Percentiles rank a stretch among this genome's conserved stretches.
These are phyloP conservation scores for Osmerus mordax DNA, from an alignment of 2,113 vertebrate species.

Conservation along the genomic window DNA sequence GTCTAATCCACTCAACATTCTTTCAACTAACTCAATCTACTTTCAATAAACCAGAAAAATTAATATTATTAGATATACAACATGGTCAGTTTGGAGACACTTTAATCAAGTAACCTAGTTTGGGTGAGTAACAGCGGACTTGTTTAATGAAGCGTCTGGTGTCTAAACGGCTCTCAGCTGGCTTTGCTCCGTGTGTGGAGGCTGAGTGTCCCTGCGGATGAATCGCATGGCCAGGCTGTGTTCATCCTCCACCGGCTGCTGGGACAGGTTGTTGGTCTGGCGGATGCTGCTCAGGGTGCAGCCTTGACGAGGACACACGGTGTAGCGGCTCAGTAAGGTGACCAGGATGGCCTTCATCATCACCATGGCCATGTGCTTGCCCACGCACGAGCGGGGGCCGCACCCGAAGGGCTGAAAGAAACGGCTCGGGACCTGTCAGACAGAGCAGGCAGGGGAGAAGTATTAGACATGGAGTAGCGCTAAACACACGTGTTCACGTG, in stretches of 20 bases:
- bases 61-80: too few species aligned
- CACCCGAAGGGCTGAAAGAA: slow-evolving; percentile 95
- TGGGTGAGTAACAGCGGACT: too few species aligned
- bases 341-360: slow-evolving; percentile 95
- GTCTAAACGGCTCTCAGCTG: too few species aligned
- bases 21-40: too few species aligned
- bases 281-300: slow-evolving; percentile 77
- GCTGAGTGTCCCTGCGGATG: slow-evolving; percentile 59
- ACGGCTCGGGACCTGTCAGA: slow-evolving; percentile 83
- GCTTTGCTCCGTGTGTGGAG: neutral
- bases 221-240: slow-evolving; percentile 82
- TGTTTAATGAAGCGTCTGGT: too few species aligned
- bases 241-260: slow-evolving; percentile 80
- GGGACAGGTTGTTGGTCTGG: slow-evolving; percentile 83
- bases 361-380: slow-evolving; percentile 93
- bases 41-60: too few species aligned
- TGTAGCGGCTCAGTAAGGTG: slow-evolving; percentile 82
- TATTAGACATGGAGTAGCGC: neutral
- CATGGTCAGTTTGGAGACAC: too few species aligned
- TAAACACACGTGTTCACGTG: neutral
- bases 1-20: too few species aligned
- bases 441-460: slow-evolving; percentile 11
- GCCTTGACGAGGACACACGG: slow-evolving; percentile 74
- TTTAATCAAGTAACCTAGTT: too few species aligned
- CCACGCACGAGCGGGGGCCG: slow-evolving; percentile 88